phyloP scores from a whole-genome alignment of 2,113 vertebrate species.

The Lipophrys pholis region DNA sequence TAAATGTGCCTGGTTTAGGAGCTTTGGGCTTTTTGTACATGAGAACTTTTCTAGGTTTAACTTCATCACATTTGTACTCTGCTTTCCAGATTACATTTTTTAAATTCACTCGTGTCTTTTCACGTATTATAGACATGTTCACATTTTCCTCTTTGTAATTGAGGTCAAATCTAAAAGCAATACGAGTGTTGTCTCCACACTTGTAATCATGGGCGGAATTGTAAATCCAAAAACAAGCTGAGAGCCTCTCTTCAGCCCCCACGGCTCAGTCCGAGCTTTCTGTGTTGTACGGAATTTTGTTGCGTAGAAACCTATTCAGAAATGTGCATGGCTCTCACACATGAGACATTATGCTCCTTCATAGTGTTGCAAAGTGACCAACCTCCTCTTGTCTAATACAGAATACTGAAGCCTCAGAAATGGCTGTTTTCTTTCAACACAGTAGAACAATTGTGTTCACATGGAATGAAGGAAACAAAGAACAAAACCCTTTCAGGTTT shows the following conservation, averaged over 20 bases:
- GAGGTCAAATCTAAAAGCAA: constrained; percentile 13
- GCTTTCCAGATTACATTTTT: too few species aligned
- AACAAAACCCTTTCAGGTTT: not conserved
- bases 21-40: too few species aligned
- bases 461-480: not conserved
- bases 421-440: constrained; percentile 7
- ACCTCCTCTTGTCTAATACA: constrained; percentile 1
- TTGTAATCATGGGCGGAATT: constrained; percentile 1
- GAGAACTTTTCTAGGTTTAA: too few species aligned
- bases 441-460: not conserved
- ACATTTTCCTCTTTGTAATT: not conserved
- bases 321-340: constrained; percentile 27
- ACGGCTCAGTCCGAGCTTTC: constrained; percentile 14
- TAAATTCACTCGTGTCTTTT: too few species aligned
- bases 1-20: too few species aligned
- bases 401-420: constrained; percentile 22
- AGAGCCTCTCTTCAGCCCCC: constrained; percentile 29
- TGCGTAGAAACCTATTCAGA: constrained; percentile 50
- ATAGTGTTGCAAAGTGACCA: constrained; percentile 23
- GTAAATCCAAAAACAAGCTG: constrained; percentile 8
- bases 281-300: constrained; percentile 27
- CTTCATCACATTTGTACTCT: too few species aligned
- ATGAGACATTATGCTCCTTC: constrained; percentile 44
- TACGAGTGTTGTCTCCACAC: not conserved
- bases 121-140: too few species aligned